Evolutionary conservation across 2,113 vertebrate genomes (phyloP).

Genomic region (Datnioides undecimradiatus): DNA sequence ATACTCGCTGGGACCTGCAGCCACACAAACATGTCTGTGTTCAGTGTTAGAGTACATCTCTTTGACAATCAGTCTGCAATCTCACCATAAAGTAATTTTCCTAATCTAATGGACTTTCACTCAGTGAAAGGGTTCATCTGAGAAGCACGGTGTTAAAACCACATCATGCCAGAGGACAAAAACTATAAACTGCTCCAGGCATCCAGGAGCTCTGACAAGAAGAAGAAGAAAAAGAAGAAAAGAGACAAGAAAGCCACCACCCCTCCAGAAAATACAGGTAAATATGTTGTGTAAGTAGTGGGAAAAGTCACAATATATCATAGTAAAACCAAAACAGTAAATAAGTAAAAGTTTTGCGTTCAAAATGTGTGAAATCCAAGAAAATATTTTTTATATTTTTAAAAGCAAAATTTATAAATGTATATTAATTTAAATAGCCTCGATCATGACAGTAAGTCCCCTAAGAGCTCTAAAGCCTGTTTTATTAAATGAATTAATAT

Average conservation of each 20-base stretch:
- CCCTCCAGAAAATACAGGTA: constrained; percentile 68
- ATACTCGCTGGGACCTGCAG: too few species aligned
- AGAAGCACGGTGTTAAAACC: background rate
- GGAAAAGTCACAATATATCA: background rate
- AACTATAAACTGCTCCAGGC: constrained; percentile 21
- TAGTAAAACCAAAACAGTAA: too few species aligned
- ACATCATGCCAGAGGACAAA: constrained; percentile 51
- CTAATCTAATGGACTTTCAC: too few species aligned
- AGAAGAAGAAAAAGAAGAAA: constrained; percentile 70
- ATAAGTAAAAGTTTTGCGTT: background rate
- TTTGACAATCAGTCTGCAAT: too few species aligned
- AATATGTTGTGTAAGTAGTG: background rate
- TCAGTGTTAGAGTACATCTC: background rate
- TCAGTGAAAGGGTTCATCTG: background rate
- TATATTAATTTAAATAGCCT: too few species aligned
- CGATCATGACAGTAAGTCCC: too few species aligned
- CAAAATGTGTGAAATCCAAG: background rate
- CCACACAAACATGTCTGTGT: background rate
- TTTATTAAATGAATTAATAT: background rate
- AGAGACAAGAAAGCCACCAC: constrained; percentile 48
- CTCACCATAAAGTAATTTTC: too few species aligned
- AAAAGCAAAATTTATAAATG: too few species aligned
- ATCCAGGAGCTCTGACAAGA: constrained; percentile 34
- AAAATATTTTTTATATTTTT: too few species aligned
- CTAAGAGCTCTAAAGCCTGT: background rate